Percentiles rank a stretch among this genome's conserved stretches.
Evolutionary conservation across 2,888 invertebrate genomes (phyloP).

Genomic region (Plagodis dolabraria): DNA sequence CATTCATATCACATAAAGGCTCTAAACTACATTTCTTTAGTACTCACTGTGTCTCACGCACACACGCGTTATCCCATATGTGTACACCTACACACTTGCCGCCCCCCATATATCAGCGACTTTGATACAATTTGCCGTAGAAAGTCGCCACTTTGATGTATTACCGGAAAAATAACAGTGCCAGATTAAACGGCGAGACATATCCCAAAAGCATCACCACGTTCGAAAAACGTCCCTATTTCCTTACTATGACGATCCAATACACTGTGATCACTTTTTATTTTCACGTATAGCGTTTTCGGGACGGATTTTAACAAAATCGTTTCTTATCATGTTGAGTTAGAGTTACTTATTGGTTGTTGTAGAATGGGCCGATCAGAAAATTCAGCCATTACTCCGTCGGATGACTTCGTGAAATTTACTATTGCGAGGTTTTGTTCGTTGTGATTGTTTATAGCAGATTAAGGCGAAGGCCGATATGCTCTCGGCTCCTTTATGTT

Average conservation of each 20-base stretch:
- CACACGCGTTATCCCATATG: constrained; percentile 5
- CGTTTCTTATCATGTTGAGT: constrained; percentile 20
- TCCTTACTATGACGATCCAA: constrained; percentile 27
- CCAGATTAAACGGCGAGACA: constrained; percentile 64
- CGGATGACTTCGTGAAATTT: constrained; percentile 69
- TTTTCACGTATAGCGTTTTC: constrained; percentile 21
- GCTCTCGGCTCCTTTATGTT: constrained; percentile 56
- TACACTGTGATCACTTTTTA: constrained; percentile 31
- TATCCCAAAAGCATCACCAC: constrained; percentile 35
- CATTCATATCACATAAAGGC: constrained; percentile 6
- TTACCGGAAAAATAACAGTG: constrained; percentile 74
- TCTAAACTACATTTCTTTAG: constrained; percentile 18
- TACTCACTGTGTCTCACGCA: constrained; percentile 6
- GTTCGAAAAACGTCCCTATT: constrained; percentile 34
- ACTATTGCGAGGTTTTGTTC: constrained; percentile 66
- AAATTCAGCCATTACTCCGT: constrained; percentile 65
- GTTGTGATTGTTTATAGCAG: constrained; percentile 70
- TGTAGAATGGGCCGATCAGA: constrained; percentile 45
- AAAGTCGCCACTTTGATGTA: constrained; percentile 73
- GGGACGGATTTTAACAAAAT: constrained; percentile 10
- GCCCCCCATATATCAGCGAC: constrained; percentile 63
- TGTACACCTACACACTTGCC: constrained; percentile 20
- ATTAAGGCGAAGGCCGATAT: constrained; percentile 65
- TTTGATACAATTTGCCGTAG: constrained; percentile 76
- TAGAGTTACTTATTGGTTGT: constrained; percentile 25